phyloP scores from a whole-genome alignment of 2,888 invertebrate species.

The Abrostola triplasia region DNA sequence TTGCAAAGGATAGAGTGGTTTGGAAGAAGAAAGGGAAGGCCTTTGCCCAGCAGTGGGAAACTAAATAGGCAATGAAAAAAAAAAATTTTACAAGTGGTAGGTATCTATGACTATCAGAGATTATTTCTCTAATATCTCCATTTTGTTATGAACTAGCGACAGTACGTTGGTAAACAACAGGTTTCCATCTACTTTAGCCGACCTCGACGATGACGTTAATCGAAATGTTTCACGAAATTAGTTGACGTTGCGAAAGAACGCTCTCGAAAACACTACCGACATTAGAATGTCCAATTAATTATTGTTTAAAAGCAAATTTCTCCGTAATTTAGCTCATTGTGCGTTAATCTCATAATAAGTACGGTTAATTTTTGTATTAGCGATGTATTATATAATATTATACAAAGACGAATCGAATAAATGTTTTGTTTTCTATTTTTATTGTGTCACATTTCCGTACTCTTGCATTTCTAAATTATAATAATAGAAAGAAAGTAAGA shows the following conservation, averaged over 20 bases:
- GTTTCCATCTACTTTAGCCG: constrained; percentile 17
- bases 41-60: no score
- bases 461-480: no score
- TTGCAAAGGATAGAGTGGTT: no score
- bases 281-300: constrained; percentile 20
- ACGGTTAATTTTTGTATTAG: neutral
- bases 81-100: no score
- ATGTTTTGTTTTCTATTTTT: neutral
- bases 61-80: no score
- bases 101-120: neutral
- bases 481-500: no score
- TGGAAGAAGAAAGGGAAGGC: no score
- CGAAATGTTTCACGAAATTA: constrained; percentile 55
- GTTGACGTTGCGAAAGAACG: constrained; percentile 58
- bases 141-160: neutral
- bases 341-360: constrained; percentile 1
- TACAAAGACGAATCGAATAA: neutral
- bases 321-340: constrained; percentile 3
- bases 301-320: constrained; percentile 30
- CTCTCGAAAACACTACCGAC: constrained; percentile 22
- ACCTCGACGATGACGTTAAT: constrained; percentile 58
- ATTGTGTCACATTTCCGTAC: no score
- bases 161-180: constrained; percentile 16
- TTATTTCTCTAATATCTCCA: constrained; percentile 1
- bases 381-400: neutral